phyloP scores from a whole-genome alignment of 1,140 invertebrate genomes.

The Brachystomella parvula region DNA sequence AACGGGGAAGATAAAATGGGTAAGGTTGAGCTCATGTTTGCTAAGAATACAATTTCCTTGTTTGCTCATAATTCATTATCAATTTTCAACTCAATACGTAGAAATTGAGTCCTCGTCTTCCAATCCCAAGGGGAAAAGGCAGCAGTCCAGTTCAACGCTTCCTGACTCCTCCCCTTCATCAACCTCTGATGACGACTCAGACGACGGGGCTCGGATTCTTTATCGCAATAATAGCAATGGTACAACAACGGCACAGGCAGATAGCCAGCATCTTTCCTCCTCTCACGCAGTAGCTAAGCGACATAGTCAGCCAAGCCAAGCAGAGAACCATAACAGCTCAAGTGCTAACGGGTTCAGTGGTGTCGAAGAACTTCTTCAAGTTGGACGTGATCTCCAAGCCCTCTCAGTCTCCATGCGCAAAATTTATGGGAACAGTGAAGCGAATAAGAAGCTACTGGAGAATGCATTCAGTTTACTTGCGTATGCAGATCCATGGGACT shows the following conservation, averaged over 20 bases:
- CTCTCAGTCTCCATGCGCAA: slow-evolving; percentile 76
- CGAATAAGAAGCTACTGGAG: slow-evolving; percentile 87
- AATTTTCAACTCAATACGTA: slow-evolving; percentile 25
- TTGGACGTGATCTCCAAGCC: slow-evolving; percentile 84
- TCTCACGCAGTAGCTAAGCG: background rate
- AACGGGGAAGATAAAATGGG: slow-evolving; percentile 39
- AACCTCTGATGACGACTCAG: background rate
- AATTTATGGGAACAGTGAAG: slow-evolving; percentile 73
- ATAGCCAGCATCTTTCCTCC: background rate
- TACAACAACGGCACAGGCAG: background rate
- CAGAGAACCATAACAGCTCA: background rate
- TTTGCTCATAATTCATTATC: background rate
- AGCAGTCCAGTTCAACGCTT: background rate
- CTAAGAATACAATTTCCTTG: slow-evolving; percentile 3
- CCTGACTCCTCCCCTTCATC: background rate
- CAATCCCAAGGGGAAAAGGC: slow-evolving; percentile 16
- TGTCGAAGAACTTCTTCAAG: slow-evolving; percentile 83
- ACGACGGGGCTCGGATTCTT: background rate
- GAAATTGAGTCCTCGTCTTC: slow-evolving; percentile 34
- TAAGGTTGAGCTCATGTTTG: slow-evolving; percentile 13
- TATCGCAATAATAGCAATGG: background rate
- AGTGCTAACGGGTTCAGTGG: slow-evolving; percentile 44
- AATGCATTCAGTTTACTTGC: slow-evolving; percentile 96
- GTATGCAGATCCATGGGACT: slow-evolving; percentile 94
- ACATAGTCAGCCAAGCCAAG: slow-evolving; percentile 4